Conservation (phyloP, 2,888 invertebrate genomes). For the Apotomis capreana region DNA sequence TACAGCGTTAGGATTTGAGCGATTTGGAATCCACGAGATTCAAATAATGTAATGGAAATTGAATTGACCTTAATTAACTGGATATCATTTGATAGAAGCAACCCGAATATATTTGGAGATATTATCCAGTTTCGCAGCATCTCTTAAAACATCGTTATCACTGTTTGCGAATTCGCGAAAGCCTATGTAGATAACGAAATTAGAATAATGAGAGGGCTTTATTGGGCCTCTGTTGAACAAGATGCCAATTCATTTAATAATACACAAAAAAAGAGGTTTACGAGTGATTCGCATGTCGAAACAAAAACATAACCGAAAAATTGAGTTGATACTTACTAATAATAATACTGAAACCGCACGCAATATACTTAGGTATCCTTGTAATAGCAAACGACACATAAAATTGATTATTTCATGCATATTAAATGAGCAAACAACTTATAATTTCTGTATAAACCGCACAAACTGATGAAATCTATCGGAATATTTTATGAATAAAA, state of each 20-base stretch:
- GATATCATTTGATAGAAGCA: background rate
- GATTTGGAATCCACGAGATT: background rate
- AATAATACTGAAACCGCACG: background rate
- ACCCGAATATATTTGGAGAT: background rate
- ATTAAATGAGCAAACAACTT: conserved; percentile 20
- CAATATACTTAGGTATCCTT: conserved; percentile 38
- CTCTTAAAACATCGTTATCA: conserved; percentile 34
- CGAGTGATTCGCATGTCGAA: conserved; percentile 54
- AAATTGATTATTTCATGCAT: conserved; percentile 6
- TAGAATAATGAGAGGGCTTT: conserved; percentile 39
- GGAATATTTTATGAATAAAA: conserved; percentile 13
- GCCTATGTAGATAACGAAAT: conserved; percentile 36
- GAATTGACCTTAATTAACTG: background rate
- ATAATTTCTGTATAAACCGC: conserved; percentile 15
- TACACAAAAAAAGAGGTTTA: conserved; percentile 47
- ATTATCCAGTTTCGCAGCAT: conserved; percentile 4
- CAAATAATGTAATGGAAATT: background rate
- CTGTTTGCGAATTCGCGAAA: conserved; percentile 31
- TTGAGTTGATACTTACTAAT: background rate
- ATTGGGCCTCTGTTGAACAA: conserved; percentile 36
- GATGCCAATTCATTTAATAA: conserved; percentile 45
- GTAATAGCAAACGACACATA: conserved; percentile 2
- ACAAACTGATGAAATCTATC: background rate
- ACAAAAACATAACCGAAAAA: conserved; percentile 53
- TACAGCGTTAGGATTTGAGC: background rate